These are phyloP conservation scores for Choristoneura fumiferana DNA, from an alignment of 1,140 invertebrate genomes.

Conservation along the genomic window DNA sequence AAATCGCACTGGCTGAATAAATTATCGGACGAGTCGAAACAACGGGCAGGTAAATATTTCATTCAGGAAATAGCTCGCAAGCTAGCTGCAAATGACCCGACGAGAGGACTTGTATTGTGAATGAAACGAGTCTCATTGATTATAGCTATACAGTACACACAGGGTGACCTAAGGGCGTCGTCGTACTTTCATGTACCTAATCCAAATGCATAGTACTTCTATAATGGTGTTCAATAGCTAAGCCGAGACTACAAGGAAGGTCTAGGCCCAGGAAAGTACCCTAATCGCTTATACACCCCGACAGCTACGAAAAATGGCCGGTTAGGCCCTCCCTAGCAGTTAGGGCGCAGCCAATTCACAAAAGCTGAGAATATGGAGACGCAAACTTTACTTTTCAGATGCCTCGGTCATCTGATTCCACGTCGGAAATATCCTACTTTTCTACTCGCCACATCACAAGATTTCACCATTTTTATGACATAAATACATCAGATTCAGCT, in stretches of 20 bases:
- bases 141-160: slow-evolving; percentile 59
- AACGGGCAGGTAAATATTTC: slow-evolving; percentile 19
- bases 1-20: neutral
- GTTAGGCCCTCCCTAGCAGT: slow-evolving; percentile 66
- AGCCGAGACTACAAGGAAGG: slow-evolving; percentile 1
- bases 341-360: slow-evolving; percentile 55
- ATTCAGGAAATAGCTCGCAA: slow-evolving; percentile 54
- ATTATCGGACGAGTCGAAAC: neutral
- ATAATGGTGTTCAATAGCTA: slow-evolving; percentile 22
- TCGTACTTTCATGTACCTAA: slow-evolving; percentile 43
- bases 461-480: slow-evolving; percentile 84
- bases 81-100: slow-evolving; percentile 64
- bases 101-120: slow-evolving; percentile 67
- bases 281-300: slow-evolving; percentile 45
- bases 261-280: slow-evolving; percentile 30
- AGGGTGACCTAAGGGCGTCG: slow-evolving; percentile 67
- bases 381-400: slow-evolving; percentile 86
- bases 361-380: slow-evolving; percentile 49
- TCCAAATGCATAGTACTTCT: slow-evolving; percentile 19
- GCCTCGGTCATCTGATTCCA: slow-evolving; percentile 87
- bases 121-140: slow-evolving; percentile 74
- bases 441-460: slow-evolving; percentile 82
- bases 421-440: slow-evolving; percentile 84
- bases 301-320: slow-evolving; percentile 71
- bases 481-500: slow-evolving; percentile 82